Conservation (phyloP, 2,113 vertebrate genomes). For the Lutjanus erythropterus region DNA sequence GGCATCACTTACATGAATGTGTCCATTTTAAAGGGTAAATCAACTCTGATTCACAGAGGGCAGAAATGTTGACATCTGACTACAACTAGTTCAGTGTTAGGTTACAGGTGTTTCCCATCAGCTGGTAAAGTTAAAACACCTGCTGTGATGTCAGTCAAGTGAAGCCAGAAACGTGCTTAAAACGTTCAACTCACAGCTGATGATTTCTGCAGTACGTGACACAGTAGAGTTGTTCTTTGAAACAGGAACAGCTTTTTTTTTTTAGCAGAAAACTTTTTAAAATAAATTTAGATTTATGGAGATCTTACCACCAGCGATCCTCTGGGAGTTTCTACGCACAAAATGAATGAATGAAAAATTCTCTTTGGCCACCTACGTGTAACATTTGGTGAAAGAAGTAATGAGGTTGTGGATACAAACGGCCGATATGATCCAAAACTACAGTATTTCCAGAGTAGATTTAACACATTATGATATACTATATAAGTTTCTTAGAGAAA, state of each 20-base stretch:
- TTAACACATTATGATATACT: background rate
- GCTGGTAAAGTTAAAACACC: conserved; percentile 40
- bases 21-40: conserved; percentile 23
- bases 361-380: too few relatives aligned
- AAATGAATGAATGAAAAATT: too few relatives aligned
- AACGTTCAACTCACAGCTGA: conserved; percentile 13
- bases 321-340: too few relatives aligned
- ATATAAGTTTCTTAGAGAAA: background rate
- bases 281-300: too few relatives aligned
- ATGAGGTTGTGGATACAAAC: too few relatives aligned
- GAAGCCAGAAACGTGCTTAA: background rate
- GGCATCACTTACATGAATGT: conserved; percentile 11
- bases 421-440: too few relatives aligned
- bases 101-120: conserved; percentile 62
- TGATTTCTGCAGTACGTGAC: background rate
- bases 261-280: too few relatives aligned
- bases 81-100: conserved; percentile 17
- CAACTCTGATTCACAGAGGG: conserved; percentile 6
- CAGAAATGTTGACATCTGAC: conserved; percentile 28
- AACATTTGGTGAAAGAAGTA: too few relatives aligned
- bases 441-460: background rate
- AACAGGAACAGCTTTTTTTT: background rate
- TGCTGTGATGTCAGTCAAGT: conserved; percentile 30
- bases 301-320: too few relatives aligned
- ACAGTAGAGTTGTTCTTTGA: conserved; percentile 3